phyloP scores from a whole-genome alignment of 2,113 vertebrate genomes.

The Speoplatyrhinus poulsoni region DNA sequence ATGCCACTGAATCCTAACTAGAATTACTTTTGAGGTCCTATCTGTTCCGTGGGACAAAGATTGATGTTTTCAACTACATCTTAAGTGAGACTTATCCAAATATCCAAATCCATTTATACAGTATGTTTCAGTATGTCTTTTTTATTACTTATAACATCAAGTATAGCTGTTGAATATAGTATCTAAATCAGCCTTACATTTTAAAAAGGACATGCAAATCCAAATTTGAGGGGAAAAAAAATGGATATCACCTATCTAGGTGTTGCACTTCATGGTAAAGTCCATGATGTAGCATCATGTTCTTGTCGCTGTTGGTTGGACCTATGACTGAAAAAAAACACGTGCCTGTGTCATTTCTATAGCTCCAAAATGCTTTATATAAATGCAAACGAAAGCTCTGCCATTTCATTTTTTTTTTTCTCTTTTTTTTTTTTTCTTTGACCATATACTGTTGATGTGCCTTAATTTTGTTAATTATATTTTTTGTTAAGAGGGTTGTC shows the following conservation, averaged over 20 bases:
- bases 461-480: slow-evolving; percentile 17
- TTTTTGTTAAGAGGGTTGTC: no score
- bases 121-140: no score
- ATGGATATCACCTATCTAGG: background rate
- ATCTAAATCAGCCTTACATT: no score
- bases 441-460: slow-evolving; percentile 40
- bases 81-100: background rate
- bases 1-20: slow-evolving; percentile 5
- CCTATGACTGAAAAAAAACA: slow-evolving; percentile 3
- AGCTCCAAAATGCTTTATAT: slow-evolving; percentile 6
- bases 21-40: background rate
- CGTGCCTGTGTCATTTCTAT: slow-evolving; percentile 16
- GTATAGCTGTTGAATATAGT: no score
- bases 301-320: background rate
- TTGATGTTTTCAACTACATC: background rate
- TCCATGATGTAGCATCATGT: background rate
- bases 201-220: background rate
- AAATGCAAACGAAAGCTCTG: slow-evolving; percentile 25
- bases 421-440: slow-evolving; percentile 22
- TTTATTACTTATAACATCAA: no score
- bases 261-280: background rate
- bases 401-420: slow-evolving; percentile 46
- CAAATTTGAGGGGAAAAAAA: background rate
- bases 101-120: no score
- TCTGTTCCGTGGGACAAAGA: background rate